phyloP scores from a whole-genome alignment of 2,797 vertebrate species.

The Macrochelys suwanniensis region DNA sequence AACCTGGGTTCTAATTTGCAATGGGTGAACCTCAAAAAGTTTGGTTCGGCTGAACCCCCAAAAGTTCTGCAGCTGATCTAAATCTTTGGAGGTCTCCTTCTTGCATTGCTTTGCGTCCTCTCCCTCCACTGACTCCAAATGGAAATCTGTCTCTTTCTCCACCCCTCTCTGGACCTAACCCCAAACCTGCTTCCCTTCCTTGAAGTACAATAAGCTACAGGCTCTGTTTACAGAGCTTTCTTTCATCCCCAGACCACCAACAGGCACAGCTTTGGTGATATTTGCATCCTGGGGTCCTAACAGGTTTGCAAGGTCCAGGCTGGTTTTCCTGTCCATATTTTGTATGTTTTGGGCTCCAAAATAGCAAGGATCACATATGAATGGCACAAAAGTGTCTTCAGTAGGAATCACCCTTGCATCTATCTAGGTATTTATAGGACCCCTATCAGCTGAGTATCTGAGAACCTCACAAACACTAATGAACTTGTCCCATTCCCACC shows the following conservation, averaged over 20 bases:
- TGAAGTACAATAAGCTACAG: not conserved
- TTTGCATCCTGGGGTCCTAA: not conserved
- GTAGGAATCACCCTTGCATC: not conserved
- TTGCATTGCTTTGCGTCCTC: not conserved
- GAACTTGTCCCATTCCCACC: not conserved
- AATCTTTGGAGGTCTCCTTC: slow-evolving; percentile 11
- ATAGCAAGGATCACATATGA: not conserved
- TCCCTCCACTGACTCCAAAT: not conserved
- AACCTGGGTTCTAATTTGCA: not conserved
- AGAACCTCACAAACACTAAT: not conserved
- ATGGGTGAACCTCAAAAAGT: not conserved
- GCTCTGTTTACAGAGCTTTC: not conserved
- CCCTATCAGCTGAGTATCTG: not conserved
- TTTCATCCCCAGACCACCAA: not conserved
- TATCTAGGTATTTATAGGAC: not conserved
- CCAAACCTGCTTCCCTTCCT: not conserved
- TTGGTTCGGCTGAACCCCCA: not conserved
- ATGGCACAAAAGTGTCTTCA: not conserved
- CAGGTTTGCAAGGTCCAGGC: not conserved
- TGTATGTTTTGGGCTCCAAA: not conserved
- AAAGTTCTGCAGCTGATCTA: not conserved
- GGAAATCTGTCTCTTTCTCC: not conserved
- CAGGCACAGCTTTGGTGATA: not conserved
- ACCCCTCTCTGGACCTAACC: not conserved
- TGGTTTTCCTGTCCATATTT: not conserved